Conservation (phyloP, 2,113 vertebrate species). For the human region GRCh38 chr5:92415501-92416000, state of each 20-base stretch:
- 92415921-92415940: not conserved
- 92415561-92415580: not conserved
- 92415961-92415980: not conserved
- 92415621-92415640: not conserved
- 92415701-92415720: not conserved
- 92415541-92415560: not conserved
- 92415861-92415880: not conserved
- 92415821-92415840: not conserved
- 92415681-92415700: not conserved
- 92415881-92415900: not conserved
- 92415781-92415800: not conserved
- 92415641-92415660: not conserved
- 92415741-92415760: not conserved
- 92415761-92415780: not conserved
- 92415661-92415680: not conserved
- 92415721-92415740: not conserved
- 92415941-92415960: not conserved
- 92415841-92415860: not conserved
- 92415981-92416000: not conserved
- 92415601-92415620: not conserved
- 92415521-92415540: not conserved
- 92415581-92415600: not conserved
- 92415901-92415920: not conserved
- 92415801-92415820: not conserved
- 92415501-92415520: not conserved